Evolutionary conservation across 30 jellyfish, hydroid and myxozoan genomes (phyloP), one percentile per base, ranked within the genome.

Genomic region (Cassiopea xamachana): DNA sequence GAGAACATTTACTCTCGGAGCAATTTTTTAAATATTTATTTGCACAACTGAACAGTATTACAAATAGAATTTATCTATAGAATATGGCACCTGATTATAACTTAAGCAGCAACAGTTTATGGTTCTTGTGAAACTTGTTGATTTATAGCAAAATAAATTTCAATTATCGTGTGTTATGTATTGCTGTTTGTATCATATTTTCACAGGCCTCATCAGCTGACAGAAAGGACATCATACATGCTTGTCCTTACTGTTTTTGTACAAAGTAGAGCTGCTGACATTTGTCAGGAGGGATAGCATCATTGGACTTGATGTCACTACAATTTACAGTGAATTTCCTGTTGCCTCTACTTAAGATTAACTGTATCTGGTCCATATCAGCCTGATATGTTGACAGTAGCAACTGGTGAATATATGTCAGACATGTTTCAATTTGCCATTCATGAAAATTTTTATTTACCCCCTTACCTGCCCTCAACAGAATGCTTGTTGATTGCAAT

Each of bases 171-270:
- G n/a, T n/a, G n/a, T n/a, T n/a, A n/a, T n/a, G n/a, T n/a, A 51
- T 9, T 51, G 9, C 64, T 9, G 64, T 51, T 51, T 2, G 64
- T 51, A 51, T 4, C 9, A 51, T 9, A 51, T 51, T 9, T 51
- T 51, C 55, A 14, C 87, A 79, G 87, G 87, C 39, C 87, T 79
- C 49, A 79, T 79, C 75, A 79, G 87, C 87, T 79, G 87, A 79
- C 87, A 58, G 14, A 19, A 39, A 15, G 1, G 80, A 19, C 55
- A 19, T 19, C 47, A 7, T 2, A 3, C 6, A 4, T 71, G 4
- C 58, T 4, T 71, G 51, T 5, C 6, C 16, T 49, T 55, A 17
- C 49, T 15, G 4, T 1, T 71, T 71, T 1, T 8, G 16, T 71
- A 19, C 43, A 18, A 71, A 18, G 51, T 39, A 17, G 80, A 1